Base-by-base conservation (phyloP, 2,888 invertebrate genomes). In the Agriopis aurantiaria region DNA sequence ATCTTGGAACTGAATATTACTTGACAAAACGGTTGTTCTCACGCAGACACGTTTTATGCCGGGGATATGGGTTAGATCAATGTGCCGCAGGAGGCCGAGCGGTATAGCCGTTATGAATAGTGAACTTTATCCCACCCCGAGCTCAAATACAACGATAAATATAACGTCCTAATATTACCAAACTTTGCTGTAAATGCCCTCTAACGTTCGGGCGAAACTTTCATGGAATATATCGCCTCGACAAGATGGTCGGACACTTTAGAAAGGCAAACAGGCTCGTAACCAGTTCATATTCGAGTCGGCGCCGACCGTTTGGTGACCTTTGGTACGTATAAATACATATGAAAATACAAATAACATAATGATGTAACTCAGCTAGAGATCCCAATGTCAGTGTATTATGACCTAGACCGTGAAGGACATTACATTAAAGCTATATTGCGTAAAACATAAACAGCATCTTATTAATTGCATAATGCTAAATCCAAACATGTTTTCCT, bases 391-490 rank as follows among this genome's bases (percentile, higher is more conserved):
- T 80, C 78, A 77, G 80, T 77, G 72, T 78, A 75, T 73, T 72
- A 68, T 74, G 78, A 80, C 82, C 83, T 85, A 82, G 83, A 81
- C 81, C 80, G 74, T 79, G 81, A 82, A 82, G 80, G 79, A 81
- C 79, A 76, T 78, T 63, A 76, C 78, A 82, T 77, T 76, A 75
- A 69, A 71, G 73, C 69, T 52, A 79, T 81, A 75, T 82, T 82
- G 82, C 82, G 82, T 80, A 84, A 85, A 85, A 84, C 77, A 78
- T 78, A 80, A 78, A 83, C 80, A 82, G 80, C 82, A 80, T 79
- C 74, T 77, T 75, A 80, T 83, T 81, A 82, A 88, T 89, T 88
- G 87, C 85, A 86, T 87, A 86, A 88, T 79, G 82, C 84, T 84
- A 83, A 86, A 84, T 79, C 77, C 79, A 85, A 88, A 89, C 88